Conservation (phyloP, 2,888 invertebrate species). For the Parapristionchus giblindavisi region DNA sequence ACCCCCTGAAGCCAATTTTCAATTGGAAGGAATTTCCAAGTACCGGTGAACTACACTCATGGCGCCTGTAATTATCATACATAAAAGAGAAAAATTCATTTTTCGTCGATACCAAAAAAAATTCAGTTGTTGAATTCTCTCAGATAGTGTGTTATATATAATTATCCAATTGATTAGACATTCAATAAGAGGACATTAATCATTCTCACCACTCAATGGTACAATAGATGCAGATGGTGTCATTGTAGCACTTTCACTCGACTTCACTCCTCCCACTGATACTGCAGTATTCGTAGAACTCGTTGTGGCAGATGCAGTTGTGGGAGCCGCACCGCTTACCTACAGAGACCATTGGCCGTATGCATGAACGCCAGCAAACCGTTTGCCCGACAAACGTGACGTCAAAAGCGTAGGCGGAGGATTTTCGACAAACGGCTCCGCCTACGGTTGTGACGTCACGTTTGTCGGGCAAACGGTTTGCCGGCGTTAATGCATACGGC, state of each 20-base stretch:
- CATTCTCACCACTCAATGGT: constrained; percentile 37
- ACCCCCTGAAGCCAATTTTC: too few relatives aligned
- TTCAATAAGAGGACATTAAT: background rate
- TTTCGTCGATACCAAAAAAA: too few relatives aligned
- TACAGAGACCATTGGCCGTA: background rate
- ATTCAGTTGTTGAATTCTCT: background rate
- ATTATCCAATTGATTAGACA: background rate
- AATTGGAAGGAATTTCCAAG: too few relatives aligned
- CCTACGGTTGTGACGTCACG: too few relatives aligned
- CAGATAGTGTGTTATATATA: background rate
- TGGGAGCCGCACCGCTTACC: constrained; percentile 35
- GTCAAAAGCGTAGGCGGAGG: too few relatives aligned
- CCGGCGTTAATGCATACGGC: too few relatives aligned
- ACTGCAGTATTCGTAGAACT: constrained; percentile 16
- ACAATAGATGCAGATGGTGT: constrained; percentile 19
- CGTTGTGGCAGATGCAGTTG: constrained; percentile 31
- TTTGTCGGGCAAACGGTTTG: too few relatives aligned
- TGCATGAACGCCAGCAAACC: background rate
- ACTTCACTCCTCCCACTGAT: background rate
- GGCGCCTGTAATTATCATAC: too few relatives aligned
- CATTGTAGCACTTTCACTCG: constrained; percentile 25
- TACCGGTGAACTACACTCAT: too few relatives aligned
- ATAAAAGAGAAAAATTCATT: too few relatives aligned
- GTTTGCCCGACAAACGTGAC: too few relatives aligned
- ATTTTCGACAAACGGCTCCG: too few relatives aligned